These are phyloP conservation scores for Ceyx melanurus DNA, from an alignment of 2,113 vertebrate genomes.

Conservation along the genomic window DNA sequence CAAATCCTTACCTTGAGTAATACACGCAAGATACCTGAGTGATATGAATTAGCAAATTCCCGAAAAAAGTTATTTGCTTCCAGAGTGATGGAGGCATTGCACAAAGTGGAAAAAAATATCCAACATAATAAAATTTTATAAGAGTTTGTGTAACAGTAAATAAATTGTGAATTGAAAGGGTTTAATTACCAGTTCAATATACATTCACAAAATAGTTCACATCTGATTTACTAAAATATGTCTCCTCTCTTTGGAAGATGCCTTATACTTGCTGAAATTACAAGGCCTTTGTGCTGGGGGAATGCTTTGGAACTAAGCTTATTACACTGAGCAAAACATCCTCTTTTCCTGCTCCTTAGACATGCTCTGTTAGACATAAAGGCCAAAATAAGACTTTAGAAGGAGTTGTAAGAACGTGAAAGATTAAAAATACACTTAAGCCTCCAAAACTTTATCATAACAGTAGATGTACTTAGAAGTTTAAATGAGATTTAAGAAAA, in stretches of 20 bases:
- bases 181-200: not conserved
- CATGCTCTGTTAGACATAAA: not conserved
- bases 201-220: not conserved
- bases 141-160: not conserved
- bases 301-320: not conserved
- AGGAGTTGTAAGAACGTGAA: not conserved
- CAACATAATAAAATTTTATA: not conserved
- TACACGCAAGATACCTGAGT: not conserved
- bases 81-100: not conserved
- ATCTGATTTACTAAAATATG: not conserved
- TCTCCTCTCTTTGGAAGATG: not conserved
- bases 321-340: not conserved
- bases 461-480: not conserved
- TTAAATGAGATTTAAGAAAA: not conserved
- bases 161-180: not conserved
- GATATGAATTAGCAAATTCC: not conserved
- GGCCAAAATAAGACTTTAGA: not conserved
- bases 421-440: not conserved
- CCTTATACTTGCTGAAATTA: not conserved
- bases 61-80: not conserved
- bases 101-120: not conserved
- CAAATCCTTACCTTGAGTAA: not conserved
- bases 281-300: not conserved
- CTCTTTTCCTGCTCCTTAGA: not conserved
- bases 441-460: not conserved